phyloP scores from a whole-genome alignment of 1,140 invertebrate genomes.

The Ceratina japonica region DNA sequence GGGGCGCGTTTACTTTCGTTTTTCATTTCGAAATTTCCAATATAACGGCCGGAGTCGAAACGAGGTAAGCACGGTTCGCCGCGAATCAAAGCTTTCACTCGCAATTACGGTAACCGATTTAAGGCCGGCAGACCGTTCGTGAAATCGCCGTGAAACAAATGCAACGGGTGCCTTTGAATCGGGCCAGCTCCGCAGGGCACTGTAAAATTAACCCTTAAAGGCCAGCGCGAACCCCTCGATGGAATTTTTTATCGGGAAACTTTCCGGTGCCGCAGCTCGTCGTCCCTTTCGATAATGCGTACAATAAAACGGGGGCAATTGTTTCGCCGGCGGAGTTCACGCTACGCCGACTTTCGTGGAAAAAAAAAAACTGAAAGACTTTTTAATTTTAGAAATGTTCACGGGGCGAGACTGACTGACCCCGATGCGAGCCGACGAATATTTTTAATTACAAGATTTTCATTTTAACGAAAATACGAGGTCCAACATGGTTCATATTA shows the following conservation, averaged over 20 bases:
- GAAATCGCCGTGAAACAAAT: constrained; percentile 28
- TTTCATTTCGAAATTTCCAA: not conserved
- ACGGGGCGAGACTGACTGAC: not conserved
- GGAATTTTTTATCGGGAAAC: constrained; percentile 62
- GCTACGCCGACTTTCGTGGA: not conserved
- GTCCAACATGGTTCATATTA: too few species aligned
- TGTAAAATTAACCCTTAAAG: constrained; percentile 56
- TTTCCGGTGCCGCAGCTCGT: constrained; percentile 41
- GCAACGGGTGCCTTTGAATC: constrained; percentile 12
- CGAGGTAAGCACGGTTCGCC: not conserved
- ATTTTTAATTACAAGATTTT: too few species aligned
- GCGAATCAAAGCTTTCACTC: constrained; percentile 6
- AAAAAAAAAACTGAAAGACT: too few species aligned
- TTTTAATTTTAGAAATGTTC: not conserved
- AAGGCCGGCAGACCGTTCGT: constrained; percentile 5
- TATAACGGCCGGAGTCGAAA: not conserved
- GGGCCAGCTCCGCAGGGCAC: constrained; percentile 17
- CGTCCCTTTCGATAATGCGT: constrained; percentile 11
- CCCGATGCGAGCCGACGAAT: too few species aligned
- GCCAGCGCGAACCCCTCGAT: constrained; percentile 51
- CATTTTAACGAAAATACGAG: too few species aligned
- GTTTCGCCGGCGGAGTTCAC: constrained; percentile 9
- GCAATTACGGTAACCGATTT: not conserved
- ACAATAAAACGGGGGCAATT: not conserved
- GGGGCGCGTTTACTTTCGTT: not conserved